Percentiles rank a stretch among this genome's conserved stretches.
phyloP scores from a whole-genome alignment of 2,888 invertebrate genomes.

The Agonopterix arenella region DNA sequence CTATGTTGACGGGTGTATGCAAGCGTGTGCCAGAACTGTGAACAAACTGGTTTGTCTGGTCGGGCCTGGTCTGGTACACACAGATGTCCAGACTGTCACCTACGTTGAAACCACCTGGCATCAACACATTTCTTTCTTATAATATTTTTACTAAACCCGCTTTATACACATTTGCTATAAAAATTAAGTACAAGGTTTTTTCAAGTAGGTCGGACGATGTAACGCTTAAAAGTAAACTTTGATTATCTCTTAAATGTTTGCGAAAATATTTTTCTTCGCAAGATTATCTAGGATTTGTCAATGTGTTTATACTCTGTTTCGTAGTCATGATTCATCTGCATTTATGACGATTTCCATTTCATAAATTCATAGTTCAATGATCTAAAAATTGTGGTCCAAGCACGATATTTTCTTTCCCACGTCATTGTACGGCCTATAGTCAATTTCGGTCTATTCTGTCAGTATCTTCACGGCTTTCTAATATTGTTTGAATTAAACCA shows the following conservation, averaged over 20 bases:
- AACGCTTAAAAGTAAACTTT: conserved; percentile 24
- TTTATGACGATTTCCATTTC: too few species aligned
- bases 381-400: too few species aligned
- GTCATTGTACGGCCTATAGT: too few species aligned
- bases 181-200: conserved; percentile 50
- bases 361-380: too few species aligned
- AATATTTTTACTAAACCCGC: conserved; percentile 23
- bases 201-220: conserved; percentile 38
- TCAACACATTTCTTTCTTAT: conserved; percentile 5
- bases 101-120: conserved; percentile 27
- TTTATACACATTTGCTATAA: conserved; percentile 17
- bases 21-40: conserved; percentile 13
- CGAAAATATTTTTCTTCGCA: neutral
- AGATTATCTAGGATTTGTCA: too few species aligned
- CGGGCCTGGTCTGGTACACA: conserved; percentile 21
- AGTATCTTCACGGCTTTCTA: too few species aligned
- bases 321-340: too few species aligned
- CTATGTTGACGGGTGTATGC: neutral
- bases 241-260: conserved; percentile 4
- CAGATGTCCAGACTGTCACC: conserved; percentile 26
- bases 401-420: too few species aligned
- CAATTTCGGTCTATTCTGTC: too few species aligned
- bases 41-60: conserved; percentile 36
- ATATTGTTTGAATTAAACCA: neutral
- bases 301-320: too few species aligned